phyloP scores from a whole-genome alignment of 2,113 vertebrate genomes.

The Myocastor coypus region DNA sequence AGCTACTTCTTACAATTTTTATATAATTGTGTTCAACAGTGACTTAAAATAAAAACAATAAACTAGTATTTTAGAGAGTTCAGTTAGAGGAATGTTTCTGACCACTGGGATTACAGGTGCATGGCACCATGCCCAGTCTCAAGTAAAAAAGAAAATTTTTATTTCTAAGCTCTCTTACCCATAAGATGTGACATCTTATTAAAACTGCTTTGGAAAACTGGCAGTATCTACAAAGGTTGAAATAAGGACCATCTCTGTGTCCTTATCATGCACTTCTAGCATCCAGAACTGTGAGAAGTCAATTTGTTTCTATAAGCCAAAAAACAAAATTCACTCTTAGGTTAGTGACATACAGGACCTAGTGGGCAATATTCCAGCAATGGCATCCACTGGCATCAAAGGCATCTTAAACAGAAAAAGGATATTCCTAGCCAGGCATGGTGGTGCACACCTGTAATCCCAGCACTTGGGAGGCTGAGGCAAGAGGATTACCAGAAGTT shows the following conservation, averaged over 20 bases:
- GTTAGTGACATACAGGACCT: neutral
- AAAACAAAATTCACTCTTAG: slow-evolving; percentile 16
- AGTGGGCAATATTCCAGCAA: neutral
- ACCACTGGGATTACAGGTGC: too few relatives aligned
- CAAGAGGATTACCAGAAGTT: neutral
- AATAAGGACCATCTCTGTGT: neutral
- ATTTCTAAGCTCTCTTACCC: slow-evolving; percentile 23
- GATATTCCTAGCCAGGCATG: neutral
- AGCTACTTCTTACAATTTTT: neutral
- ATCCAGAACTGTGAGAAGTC: neutral
- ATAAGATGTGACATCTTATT: slow-evolving; percentile 18
- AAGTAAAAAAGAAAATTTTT: neutral
- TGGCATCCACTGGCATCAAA: neutral
- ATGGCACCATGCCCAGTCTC: too few relatives aligned
- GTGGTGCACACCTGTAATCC: neutral
- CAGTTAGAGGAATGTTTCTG: neutral
- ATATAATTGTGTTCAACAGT: neutral
- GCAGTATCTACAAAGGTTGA: slow-evolving; percentile 3
- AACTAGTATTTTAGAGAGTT: neutral
- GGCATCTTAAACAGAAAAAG: neutral
- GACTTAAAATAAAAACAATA: slow-evolving; percentile 23
- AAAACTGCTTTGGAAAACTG: slow-evolving; percentile 7
- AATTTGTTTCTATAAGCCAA: neutral
- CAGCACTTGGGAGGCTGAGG: neutral
- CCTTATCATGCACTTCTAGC: neutral